Evolutionary conservation across 2,797 vertebrate genomes (phyloP).

Genomic region (Nasua narica): DNA sequence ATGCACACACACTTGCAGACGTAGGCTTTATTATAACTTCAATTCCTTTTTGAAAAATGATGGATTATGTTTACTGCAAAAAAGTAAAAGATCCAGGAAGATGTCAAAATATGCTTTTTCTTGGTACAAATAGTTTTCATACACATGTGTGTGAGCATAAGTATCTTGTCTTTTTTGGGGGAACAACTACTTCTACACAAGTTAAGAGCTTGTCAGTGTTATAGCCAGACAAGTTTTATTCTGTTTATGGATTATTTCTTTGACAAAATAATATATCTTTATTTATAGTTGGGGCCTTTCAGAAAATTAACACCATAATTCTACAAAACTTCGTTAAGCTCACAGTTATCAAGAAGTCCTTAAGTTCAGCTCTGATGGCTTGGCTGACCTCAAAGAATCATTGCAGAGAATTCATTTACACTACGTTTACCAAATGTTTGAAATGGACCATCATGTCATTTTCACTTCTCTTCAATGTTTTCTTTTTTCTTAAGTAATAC

Average conservation of each 20-base stretch:
- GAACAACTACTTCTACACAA: neutral
- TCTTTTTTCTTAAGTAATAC: conserved; percentile 71
- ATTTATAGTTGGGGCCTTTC: conserved; percentile 44
- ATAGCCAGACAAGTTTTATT: conserved; percentile 30
- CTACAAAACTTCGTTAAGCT: conserved; percentile 29
- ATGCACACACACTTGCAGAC: neutral
- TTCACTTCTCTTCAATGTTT: conserved; percentile 73
- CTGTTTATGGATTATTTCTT: conserved; percentile 42
- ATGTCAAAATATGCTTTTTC: conserved; percentile 17
- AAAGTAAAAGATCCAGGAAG: conserved; percentile 33
- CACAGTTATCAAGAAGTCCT: conserved; percentile 37
- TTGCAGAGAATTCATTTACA: conserved; percentile 60
- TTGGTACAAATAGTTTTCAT: neutral
- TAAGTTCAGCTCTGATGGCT: conserved; percentile 29
- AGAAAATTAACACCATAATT: conserved; percentile 63
- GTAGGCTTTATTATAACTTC: neutral
- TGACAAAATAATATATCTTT: conserved; percentile 56
- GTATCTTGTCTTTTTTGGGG: neutral
- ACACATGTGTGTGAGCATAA: neutral
- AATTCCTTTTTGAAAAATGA: conserved; percentile 21
- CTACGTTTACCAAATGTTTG: conserved; percentile 63
- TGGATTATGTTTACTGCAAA: neutral
- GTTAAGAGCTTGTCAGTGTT: neutral
- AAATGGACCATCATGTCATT: conserved; percentile 72
- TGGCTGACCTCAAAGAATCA: conserved; percentile 58